phyloP scores from a whole-genome alignment of 2,888 invertebrate genomes.

The Macrophya annulata region DNA sequence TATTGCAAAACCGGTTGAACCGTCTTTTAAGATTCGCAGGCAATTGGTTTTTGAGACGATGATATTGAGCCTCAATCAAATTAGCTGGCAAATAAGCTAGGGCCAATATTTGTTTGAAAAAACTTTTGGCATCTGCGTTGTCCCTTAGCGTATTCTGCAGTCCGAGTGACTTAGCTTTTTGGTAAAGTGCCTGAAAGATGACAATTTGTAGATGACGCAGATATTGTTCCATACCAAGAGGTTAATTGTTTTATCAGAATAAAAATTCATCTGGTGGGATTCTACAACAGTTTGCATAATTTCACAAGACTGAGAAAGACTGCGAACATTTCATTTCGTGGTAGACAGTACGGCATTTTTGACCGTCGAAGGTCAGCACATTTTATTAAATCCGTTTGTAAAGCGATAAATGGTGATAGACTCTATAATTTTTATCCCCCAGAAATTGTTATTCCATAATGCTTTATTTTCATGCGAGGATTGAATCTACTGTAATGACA shows the following conservation, averaged over 20 bases:
- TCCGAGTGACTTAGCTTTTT: not conserved
- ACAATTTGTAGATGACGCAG: not conserved
- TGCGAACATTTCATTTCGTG: too few species aligned
- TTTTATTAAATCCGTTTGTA: too few species aligned
- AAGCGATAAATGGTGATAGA: too few species aligned
- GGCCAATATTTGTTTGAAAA: constrained; percentile 52
- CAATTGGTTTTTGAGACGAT: not conserved
- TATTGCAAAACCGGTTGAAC: not conserved
- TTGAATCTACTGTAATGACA: too few species aligned
- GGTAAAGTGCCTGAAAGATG: not conserved
- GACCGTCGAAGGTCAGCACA: too few species aligned
- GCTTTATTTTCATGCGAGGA: too few species aligned
- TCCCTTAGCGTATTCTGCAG: not conserved
- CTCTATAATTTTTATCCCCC: too few species aligned
- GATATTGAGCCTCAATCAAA: constrained; percentile 25
- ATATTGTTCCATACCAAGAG: not conserved
- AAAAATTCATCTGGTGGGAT: not conserved
- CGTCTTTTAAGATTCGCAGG: not conserved
- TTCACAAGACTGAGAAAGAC: too few species aligned
- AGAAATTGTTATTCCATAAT: too few species aligned
- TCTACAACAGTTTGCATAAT: not conserved
- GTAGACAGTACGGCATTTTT: too few species aligned
- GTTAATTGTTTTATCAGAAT: not conserved
- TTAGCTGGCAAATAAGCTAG: constrained; percentile 53
- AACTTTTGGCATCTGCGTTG: constrained; percentile 34